These are phyloP conservation scores for Butorides virescens DNA, from an alignment of 2,113 vertebrate species.

Conservation along the genomic window DNA sequence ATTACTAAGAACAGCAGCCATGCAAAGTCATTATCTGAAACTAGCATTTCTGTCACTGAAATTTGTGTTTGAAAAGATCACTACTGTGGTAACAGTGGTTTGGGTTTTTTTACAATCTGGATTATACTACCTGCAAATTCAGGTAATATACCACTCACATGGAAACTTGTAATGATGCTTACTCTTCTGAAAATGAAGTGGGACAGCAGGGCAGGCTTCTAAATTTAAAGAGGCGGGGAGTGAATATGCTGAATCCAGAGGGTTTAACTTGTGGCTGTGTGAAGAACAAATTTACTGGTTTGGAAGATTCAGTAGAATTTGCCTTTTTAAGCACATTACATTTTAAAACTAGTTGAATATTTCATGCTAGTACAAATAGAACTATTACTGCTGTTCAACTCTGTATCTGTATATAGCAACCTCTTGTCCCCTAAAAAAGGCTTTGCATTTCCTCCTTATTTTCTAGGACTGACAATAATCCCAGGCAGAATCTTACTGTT, in stretches of 20 bases:
- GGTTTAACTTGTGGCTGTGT: neutral
- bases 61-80: neutral
- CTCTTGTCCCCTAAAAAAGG: neutral
- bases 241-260: fast-evolving
- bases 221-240: neutral
- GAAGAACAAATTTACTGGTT: neutral
- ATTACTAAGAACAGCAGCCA: neutral
- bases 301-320: neutral
- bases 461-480: neutral
- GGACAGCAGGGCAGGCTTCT: neutral
- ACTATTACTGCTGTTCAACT: neutral
- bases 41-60: neutral
- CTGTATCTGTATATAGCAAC: neutral
- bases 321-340: neutral
- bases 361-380: neutral
- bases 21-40: neutral
- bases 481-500: neutral
- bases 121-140: neutral
- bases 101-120: neutral
- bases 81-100: neutral
- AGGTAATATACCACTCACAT: neutral
- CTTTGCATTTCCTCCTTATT: neutral
- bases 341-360: neutral
- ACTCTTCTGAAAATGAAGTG: neutral
- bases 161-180: neutral